Conservation (phyloP, 2,888 invertebrate species). For the Tenthredo scrophulariae region DNA sequence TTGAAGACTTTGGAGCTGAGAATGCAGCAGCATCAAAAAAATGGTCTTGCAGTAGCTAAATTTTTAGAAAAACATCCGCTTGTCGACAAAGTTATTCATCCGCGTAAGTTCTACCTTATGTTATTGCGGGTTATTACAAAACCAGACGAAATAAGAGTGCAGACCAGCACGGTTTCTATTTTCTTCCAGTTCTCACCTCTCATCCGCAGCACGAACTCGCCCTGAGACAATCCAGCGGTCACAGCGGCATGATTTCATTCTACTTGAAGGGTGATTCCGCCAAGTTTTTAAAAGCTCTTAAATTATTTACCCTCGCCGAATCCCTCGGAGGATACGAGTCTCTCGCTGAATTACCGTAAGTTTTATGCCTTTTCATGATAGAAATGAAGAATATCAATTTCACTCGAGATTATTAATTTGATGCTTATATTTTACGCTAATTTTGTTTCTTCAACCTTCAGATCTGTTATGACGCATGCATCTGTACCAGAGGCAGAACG, state of each 20-base stretch:
- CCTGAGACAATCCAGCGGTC: slow-evolving; percentile 90
- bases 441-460: slow-evolving; percentile 74
- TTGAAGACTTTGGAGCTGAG: slow-evolving; percentile 95
- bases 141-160: neutral
- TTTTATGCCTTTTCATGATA: slow-evolving; percentile 62
- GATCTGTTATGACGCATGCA: slow-evolving; percentile 96
- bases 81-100: slow-evolving; percentile 91
- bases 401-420: neutral
- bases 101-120: slow-evolving; percentile 80
- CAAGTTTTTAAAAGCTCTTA: slow-evolving; percentile 87
- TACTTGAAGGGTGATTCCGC: slow-evolving; percentile 90
- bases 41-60: slow-evolving; percentile 87
- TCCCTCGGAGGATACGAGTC: slow-evolving; percentile 98
- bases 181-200: slow-evolving; percentile 84
- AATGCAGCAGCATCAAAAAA: slow-evolving; percentile 94
- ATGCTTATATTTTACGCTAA: neutral
- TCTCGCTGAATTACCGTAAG: slow-evolving; percentile 95
- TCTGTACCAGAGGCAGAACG: slow-evolving; percentile 90
- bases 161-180: slow-evolving; percentile 47
- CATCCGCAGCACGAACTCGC: slow-evolving; percentile 93
- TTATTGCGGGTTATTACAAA: neutral
- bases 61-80: slow-evolving; percentile 90
- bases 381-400: slow-evolving; percentile 61
- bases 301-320: slow-evolving; percentile 93
- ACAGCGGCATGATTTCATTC: slow-evolving; percentile 96